Conservation (phyloP, 2,797 vertebrate genomes). For the Taenioides sp. region DNA sequence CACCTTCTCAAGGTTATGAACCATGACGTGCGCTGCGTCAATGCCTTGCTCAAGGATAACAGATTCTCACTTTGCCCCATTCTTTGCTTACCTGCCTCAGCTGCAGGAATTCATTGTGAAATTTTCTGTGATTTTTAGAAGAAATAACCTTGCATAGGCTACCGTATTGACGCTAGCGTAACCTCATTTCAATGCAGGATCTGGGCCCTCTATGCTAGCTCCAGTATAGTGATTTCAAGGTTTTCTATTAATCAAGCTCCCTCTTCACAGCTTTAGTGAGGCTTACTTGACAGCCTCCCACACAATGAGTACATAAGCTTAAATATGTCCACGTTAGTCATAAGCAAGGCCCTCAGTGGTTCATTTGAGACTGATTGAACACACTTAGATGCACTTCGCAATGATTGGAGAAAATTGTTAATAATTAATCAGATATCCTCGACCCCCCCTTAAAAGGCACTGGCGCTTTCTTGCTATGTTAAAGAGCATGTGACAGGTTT, state of each 20-base stretch:
- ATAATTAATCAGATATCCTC: neutral
- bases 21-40: too few relatives aligned
- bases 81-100: constrained; percentile 14
- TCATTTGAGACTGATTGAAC: constrained; percentile 15
- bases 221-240: constrained; percentile 30
- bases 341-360: constrained; percentile 12
- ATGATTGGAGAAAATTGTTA: neutral
- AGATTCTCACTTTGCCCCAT: neutral
- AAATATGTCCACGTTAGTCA: constrained; percentile 32
- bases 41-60: too few relatives aligned
- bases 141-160: constrained; percentile 19
- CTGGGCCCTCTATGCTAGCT: constrained; percentile 11
- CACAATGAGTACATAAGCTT: constrained; percentile 31
- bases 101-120: constrained; percentile 10
- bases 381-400: neutral
- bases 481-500: neutral
- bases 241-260: constrained; percentile 31
- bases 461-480: neutral
- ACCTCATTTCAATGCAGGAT: constrained; percentile 24
- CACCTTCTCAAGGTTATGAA: too few relatives aligned
- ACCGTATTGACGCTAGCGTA: constrained; percentile 25
- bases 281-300: constrained; percentile 25
- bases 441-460: neutral
- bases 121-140: constrained; percentile 16
- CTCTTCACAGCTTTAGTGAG: constrained; percentile 30